A percentile compares a stretch with the other conserved stretches of the same genome.
These are phyloP conservation scores for Dendrocincla tyrannina DNA, from an alignment of 2,797 vertebrate genomes.

Conservation along the genomic window DNA sequence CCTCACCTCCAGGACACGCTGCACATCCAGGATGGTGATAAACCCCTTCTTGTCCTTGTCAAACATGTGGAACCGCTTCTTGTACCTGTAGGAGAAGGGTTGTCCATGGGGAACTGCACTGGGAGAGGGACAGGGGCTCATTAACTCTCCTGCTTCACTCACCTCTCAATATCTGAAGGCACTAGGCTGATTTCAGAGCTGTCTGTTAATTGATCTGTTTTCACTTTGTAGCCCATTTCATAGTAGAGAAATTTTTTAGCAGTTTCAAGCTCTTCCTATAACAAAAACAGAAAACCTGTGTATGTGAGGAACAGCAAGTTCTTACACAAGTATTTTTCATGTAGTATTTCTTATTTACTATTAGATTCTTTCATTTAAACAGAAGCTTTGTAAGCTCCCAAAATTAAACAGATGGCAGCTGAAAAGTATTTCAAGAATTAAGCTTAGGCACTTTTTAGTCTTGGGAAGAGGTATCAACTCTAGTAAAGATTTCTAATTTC, in stretches of 20 bases:
- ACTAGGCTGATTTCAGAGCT: constrained; percentile 87
- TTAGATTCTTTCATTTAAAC: neutral
- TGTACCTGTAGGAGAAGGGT: constrained; percentile 82
- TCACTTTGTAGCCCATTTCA: constrained; percentile 97
- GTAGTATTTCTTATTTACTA: neutral
- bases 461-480: neutral
- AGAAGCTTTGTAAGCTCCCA: neutral
- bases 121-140: neutral
- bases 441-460: neutral
- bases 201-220: constrained; percentile 90
- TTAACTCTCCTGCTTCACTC: neutral
- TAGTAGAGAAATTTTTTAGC: constrained; percentile 89
- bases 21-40: constrained; percentile 93
- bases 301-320: neutral
- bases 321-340: neutral
- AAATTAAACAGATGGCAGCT: neutral
- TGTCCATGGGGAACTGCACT: neutral
- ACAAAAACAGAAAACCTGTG: neutral
- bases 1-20: constrained; percentile 89
- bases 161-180: constrained; percentile 89
- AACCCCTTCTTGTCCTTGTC: constrained; percentile 96
- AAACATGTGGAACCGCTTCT: constrained; percentile 94
- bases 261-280: constrained; percentile 86
- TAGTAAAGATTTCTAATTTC: neutral
- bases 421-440: neutral